Evolutionary conservation across 64 coral and sea anemone species (phyloP).

Genomic region (Actinia tenebrosa): DNA sequence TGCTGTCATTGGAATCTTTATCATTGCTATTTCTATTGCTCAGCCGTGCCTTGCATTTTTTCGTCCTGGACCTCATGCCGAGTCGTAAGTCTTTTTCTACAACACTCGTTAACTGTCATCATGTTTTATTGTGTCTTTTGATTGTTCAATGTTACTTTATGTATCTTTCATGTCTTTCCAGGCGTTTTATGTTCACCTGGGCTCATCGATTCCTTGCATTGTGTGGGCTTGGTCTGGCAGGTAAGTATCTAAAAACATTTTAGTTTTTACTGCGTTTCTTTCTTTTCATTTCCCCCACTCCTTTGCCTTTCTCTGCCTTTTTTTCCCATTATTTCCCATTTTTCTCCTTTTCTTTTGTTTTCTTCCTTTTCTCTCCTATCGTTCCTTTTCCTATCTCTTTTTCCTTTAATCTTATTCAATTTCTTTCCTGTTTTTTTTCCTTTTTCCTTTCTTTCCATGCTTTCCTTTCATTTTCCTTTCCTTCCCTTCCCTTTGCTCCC

Average conservation of each 20-base stretch:
- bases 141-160: neutral
- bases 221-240: conserved; percentile 40
- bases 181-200: conserved; percentile 73
- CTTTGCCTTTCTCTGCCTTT: too few species aligned
- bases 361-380: too few species aligned
- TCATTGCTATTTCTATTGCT: conserved; percentile 41
- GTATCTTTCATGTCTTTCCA: neutral
- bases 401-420: too few species aligned
- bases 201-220: conserved; percentile 46
- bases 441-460: too few species aligned
- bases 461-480: too few species aligned
- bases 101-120: neutral
- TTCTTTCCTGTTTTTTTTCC: too few species aligned
- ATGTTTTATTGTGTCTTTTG: too few species aligned
- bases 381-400: too few species aligned
- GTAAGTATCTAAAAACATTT: conserved; percentile 19
- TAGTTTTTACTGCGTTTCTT: neutral
- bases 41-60: conserved; percentile 66
- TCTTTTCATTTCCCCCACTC: neutral
- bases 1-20: conserved; percentile 58
- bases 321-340: too few species aligned
- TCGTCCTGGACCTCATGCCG: conserved; percentile 57
- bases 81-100: conserved; percentile 38
- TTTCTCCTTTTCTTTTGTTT: too few species aligned
- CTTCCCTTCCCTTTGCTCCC: too few species aligned